Evolutionary conservation across 1,140 invertebrate species (phyloP).

Genomic region (Megathymus violae): DNA sequence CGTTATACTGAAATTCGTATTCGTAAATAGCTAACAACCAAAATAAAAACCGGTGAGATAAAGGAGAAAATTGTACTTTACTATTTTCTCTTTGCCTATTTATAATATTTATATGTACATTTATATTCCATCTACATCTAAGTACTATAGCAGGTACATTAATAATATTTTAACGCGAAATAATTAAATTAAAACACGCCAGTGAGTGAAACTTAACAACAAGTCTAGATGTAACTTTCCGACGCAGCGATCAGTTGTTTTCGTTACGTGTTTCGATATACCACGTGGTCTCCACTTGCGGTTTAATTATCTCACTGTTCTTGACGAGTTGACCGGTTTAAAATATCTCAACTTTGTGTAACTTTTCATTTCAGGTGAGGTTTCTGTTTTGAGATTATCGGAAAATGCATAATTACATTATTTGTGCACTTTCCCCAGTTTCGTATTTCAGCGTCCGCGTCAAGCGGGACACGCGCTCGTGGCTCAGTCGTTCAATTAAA

Average conservation of each 20-base stretch:
- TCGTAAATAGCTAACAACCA: no score
- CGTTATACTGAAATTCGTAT: no score
- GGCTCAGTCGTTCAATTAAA: constrained; percentile 10
- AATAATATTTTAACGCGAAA: no score
- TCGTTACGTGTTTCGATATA: constrained; percentile 15
- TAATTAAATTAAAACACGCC: no score
- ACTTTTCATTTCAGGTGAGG: constrained; percentile 1
- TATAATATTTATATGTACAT: no score
- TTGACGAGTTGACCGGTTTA: neutral
- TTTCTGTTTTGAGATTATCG: constrained; percentile 11
- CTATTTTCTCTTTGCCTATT: no score
- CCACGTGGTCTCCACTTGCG: constrained; percentile 21
- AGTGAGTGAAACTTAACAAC: constrained; percentile 4
- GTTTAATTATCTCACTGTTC: neutral
- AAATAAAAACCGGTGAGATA: no score
- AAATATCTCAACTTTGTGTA: neutral
- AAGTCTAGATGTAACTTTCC: constrained; percentile 28
- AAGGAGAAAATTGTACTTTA: no score
- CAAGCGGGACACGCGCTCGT: neutral
- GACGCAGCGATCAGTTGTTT: constrained; percentile 19
- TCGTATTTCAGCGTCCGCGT: neutral
- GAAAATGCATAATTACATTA: neutral
- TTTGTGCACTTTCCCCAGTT: neutral
- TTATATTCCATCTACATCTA: no score
- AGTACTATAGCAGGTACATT: no score